phyloP scores from a whole-genome alignment of 2,113 vertebrate species.

The Hoplias malabaricus region DNA sequence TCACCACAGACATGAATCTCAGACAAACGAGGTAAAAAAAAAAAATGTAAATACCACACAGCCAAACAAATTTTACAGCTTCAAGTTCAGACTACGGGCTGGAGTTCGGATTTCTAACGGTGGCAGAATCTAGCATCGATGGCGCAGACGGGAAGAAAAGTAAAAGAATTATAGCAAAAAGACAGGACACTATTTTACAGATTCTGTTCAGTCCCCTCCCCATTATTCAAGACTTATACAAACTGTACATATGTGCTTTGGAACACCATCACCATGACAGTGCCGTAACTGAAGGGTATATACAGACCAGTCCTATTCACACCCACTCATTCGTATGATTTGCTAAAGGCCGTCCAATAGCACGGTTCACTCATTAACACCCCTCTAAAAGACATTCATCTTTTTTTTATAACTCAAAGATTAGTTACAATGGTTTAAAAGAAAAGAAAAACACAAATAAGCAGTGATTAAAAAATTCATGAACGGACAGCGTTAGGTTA shows the following conservation, averaged over 20 bases:
- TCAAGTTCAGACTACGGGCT: conserved; percentile 45
- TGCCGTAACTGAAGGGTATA: conserved; percentile 55
- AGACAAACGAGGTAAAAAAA: conserved; percentile 55
- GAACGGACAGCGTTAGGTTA: conserved; percentile 49
- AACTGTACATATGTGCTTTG: conserved; percentile 58
- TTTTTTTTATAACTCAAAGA: conserved; percentile 49
- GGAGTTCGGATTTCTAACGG: conserved; percentile 24
- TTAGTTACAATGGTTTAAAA: conserved; percentile 29
- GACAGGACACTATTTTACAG: conserved; percentile 31
- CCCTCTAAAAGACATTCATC: conserved; percentile 39
- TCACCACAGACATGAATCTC: conserved; percentile 61
- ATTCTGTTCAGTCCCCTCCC: conserved; percentile 15
- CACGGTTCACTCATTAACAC: conserved; percentile 5
- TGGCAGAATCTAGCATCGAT: conserved; percentile 26
- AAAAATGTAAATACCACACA: conserved; percentile 56
- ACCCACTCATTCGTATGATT: conserved; percentile 12
- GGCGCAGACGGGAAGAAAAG: neutral
- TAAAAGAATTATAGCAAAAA: conserved; percentile 12
- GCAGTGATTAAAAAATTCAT: conserved; percentile 52
- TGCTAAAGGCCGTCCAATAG: neutral
- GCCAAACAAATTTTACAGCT: conserved; percentile 61
- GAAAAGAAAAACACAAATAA: conserved; percentile 32
- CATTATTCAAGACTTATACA: conserved; percentile 45
- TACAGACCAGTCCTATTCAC: conserved; percentile 54
- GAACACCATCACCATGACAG: conserved; percentile 43